Percentiles rank a stretch among this genome's conserved stretches.
These are phyloP conservation scores for Salticus scenicus DNA, from an alignment of 2,888 invertebrate genomes.

Conservation along the genomic window DNA sequence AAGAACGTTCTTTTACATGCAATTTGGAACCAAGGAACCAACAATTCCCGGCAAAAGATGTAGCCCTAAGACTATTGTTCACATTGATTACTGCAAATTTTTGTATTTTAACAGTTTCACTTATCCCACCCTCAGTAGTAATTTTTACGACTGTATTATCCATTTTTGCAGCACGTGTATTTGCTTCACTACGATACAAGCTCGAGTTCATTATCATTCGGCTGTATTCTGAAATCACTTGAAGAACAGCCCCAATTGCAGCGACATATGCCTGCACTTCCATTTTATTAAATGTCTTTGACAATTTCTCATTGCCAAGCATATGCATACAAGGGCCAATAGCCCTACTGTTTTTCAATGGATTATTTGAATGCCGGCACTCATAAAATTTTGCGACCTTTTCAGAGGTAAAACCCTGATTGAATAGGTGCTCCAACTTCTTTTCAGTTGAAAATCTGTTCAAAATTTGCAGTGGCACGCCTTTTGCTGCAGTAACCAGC, in stretches of 20 bases:
- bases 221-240: slow-evolving; percentile 18
- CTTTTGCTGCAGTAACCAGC: slow-evolving; percentile 27
- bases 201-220: not conserved
- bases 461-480: slow-evolving; percentile 20
- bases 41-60: slow-evolving; percentile 10
- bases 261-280: slow-evolving; percentile 15
- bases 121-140: not conserved
- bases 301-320: slow-evolving; percentile 19
- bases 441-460: slow-evolving; percentile 18
- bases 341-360: slow-evolving; percentile 25
- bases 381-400: slow-evolving; percentile 27
- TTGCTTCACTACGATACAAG: slow-evolving; percentile 9
- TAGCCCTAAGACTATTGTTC: not conserved
- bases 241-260: slow-evolving; percentile 15
- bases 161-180: slow-evolving; percentile 20
- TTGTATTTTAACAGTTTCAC: slow-evolving; percentile 5
- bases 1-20: slow-evolving; percentile 1
- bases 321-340: not conserved
- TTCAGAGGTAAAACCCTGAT: not conserved
- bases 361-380: slow-evolving; percentile 3
- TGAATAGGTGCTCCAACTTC: slow-evolving; percentile 9
- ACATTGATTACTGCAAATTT: slow-evolving; percentile 24
- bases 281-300: not conserved
- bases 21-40: not conserved
- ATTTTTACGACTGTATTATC: slow-evolving; percentile 24